Base-by-base conservation (phyloP, 2,888 invertebrate species). In the Allolobophora icterica region DNA sequence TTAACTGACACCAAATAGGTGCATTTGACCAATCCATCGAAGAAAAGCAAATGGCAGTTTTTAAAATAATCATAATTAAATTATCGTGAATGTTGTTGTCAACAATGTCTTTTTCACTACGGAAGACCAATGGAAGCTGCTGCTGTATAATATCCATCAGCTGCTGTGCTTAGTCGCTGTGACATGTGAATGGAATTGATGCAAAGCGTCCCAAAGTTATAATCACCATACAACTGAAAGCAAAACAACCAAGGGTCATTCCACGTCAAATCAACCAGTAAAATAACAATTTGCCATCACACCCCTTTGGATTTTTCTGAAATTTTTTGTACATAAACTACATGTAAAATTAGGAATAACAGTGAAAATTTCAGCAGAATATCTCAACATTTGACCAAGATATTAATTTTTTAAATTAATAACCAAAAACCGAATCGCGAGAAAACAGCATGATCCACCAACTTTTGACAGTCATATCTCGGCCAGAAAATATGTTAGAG, bases 211-310 rank as follows among this genome's bases (percentile, higher is more conserved):
- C 90, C 90, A 90, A 90, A 90, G 71, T 38, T 19, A 35, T 90
- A 90, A 52, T 90, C 71, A 33, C 90, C 90, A 90, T 58, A 90
- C 35, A 52, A 30, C 90, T 90, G 71, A 38, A 52, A 90, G 34
- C 42, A 89, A 2, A 40, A 24, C 8, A 15, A 89, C 35, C n/a
- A 89, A 34, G 3, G 3, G n/a, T n/a, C n/a, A n/a, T n/a, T n/a
- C n/a, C n/a, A n/a, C n/a, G 71, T 71, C 71, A 71, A 71, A 11
- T 71, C 71, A n/a, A n/a, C n/a, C n/a, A n/a, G n/a, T n/a, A n/a
- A n/a, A n/a, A n/a, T n/a, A n/a, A n/a, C n/a, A n/a, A n/a, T n/a
- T n/a, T n/a, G n/a, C n/a, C n/a, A n/a, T n/a, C n/a, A n/a, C n/a
- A n/a, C n/a, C n/a, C n/a, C n/a, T n/a, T n/a, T n/a, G n/a, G n/a